phyloP scores from a whole-genome alignment of 1,140 invertebrate genomes.

The Saccostrea cuccullata region DNA sequence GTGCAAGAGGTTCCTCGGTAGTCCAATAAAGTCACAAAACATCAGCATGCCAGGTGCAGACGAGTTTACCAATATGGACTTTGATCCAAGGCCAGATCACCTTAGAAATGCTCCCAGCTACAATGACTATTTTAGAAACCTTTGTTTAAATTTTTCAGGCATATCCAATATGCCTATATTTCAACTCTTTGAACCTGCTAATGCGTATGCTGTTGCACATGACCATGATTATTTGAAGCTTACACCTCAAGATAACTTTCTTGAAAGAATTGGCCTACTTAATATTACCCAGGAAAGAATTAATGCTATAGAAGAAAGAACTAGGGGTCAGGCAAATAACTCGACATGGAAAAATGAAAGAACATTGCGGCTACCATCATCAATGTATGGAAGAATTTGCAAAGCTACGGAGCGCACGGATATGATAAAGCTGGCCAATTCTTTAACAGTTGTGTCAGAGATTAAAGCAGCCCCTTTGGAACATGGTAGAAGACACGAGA shows the following conservation, averaged over 20 bases:
- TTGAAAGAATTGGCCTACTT: constrained; percentile 40
- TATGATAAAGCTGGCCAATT: constrained; percentile 51
- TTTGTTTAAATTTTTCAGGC: constrained; percentile 41
- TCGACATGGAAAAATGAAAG: constrained; percentile 57
- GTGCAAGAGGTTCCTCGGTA: constrained; percentile 44
- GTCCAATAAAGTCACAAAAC: constrained; percentile 48
- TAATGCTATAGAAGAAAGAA: constrained; percentile 52
- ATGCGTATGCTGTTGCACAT: constrained; percentile 39
- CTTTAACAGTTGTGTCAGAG: neutral
- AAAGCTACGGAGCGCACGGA: constrained; percentile 59
- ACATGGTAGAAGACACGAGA: constrained; percentile 61
- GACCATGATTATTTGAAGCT: constrained; percentile 52
- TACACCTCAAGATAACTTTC: constrained; percentile 39
- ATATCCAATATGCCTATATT: constrained; percentile 51
- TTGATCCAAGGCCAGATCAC: constrained; percentile 52
- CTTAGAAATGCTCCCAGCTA: constrained; percentile 38
- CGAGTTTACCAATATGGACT: constrained; percentile 45
- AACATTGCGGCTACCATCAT: constrained; percentile 52
- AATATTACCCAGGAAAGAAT: constrained; percentile 46
- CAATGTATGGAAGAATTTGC: constrained; percentile 60
- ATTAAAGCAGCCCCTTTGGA: constrained; percentile 43
- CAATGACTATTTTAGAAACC: constrained; percentile 46
- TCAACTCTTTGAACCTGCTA: constrained; percentile 55
- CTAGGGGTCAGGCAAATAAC: constrained; percentile 52
- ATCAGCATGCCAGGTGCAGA: constrained; percentile 39